phyloP scores from a whole-genome alignment of 2,797 vertebrate species.

The Chrosomus eos region DNA sequence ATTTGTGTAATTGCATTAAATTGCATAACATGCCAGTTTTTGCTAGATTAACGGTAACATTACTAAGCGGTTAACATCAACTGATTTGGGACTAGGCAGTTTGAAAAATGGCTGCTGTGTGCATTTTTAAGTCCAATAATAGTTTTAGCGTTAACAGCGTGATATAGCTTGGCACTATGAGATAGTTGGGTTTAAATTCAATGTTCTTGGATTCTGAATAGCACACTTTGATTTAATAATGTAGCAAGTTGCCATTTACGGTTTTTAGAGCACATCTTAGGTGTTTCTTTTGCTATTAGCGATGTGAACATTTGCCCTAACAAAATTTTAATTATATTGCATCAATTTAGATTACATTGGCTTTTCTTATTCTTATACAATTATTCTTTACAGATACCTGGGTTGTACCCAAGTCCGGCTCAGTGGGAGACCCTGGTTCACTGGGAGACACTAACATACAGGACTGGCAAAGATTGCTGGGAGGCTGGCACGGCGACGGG shows the following conservation, averaged over 20 bases:
- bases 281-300: not conserved
- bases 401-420: conserved; percentile 46
- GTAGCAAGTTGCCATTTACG: not conserved
- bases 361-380: not conserved
- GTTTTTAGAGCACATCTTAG: not conserved
- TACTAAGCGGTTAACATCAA: not conserved
- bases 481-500: conserved; percentile 93
- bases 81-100: not conserved
- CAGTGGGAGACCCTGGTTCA: conserved; percentile 58
- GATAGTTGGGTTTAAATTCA: not conserved
- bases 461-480: conserved; percentile 94
- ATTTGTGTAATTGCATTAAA: not conserved
- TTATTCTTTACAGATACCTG: conserved; percentile 7
- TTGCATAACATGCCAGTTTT: not conserved
- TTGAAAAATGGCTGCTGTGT: not conserved
- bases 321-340: not conserved
- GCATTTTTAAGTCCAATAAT: not conserved
- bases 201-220: not conserved
- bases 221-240: conserved; percentile 6
- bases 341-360: not conserved
- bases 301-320: not conserved
- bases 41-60: not conserved
- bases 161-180: not conserved
- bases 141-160: not conserved
- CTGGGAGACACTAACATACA: conserved; percentile 84